A percentile compares a stretch with the other conserved stretches of the same genome.
Evolutionary conservation across 2,113 vertebrate species (phyloP).

Genomic region (Pantherophis guttatus): DNA sequence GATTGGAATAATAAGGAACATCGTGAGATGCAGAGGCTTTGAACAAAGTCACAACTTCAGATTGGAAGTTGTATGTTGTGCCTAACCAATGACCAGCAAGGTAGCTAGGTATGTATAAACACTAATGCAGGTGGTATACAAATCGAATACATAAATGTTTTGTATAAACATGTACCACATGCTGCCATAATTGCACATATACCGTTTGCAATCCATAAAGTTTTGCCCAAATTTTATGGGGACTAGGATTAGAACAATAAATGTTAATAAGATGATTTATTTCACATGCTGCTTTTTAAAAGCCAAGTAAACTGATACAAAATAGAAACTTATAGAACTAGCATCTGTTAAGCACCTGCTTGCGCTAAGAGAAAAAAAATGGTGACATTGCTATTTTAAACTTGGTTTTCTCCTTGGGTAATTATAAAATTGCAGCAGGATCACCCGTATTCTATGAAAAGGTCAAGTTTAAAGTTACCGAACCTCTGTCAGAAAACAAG

Average conservation of each 20-base stretch:
- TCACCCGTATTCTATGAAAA: constrained; percentile 70
- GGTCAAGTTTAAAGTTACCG: constrained; percentile 73
- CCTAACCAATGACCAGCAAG: not conserved
- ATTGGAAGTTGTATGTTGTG: not conserved
- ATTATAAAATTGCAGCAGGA: constrained; percentile 56
- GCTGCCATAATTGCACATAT: not conserved
- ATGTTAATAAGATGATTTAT: not conserved
- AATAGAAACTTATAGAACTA: not conserved
- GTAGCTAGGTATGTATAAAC: not conserved
- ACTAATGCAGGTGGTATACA: not conserved
- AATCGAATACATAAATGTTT: not conserved
- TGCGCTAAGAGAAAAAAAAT: not conserved
- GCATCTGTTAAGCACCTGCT: constrained; percentile 34
- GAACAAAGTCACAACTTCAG: not conserved
- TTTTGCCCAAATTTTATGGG: not conserved
- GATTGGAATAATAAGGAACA: not conserved
- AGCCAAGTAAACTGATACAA: fast-evolving
- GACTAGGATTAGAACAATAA: not conserved
- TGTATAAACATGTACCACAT: not conserved
- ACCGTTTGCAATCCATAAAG: not conserved
- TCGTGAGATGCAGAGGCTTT: not conserved
- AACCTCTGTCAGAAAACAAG: constrained; percentile 63
- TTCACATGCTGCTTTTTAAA: not conserved
- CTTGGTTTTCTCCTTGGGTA: constrained; percentile 50
- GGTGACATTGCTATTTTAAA: constrained; percentile 69